Conservation (phyloP, 2,888 invertebrate species). For the Exephanes ischioxanthus region DNA sequence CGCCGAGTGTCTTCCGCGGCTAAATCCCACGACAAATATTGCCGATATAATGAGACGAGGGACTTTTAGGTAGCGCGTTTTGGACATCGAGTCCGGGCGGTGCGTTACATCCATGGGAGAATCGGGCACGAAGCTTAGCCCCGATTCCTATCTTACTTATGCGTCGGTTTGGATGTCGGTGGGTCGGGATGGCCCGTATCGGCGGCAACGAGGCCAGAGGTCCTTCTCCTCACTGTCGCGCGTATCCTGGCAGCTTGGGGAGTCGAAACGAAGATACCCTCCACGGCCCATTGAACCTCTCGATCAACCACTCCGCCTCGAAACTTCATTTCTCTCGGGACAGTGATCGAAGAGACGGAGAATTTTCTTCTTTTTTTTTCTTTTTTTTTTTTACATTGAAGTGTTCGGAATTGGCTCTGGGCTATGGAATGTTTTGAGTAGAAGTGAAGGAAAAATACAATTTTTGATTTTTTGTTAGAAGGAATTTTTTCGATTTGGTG, state of each 20-base stretch:
- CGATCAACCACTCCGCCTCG: background rate
- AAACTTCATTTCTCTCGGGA: conserved; percentile 12
- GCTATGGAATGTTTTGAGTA: too few relatives aligned
- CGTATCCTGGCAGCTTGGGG: background rate
- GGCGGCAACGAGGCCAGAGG: conserved; percentile 17
- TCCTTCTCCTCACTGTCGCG: conserved; percentile 26
- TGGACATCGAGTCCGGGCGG: conserved; percentile 8
- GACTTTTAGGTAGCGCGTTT: conserved; percentile 10
- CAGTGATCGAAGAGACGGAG: background rate
- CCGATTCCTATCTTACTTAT: conserved; percentile 62
- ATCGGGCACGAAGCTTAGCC: conserved; percentile 51
- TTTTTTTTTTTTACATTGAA: background rate
- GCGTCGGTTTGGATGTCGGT: conserved; percentile 1
- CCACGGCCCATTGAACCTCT: conserved; percentile 24
- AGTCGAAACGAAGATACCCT: background rate
- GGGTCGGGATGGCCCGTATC: conserved; percentile 7
- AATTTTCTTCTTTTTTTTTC: background rate
- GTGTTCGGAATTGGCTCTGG: too few relatives aligned
- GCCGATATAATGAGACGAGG: conserved; percentile 42
- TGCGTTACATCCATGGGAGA: conserved; percentile 37
- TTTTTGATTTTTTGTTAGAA: too few relatives aligned
- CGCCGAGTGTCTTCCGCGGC: conserved; percentile 55
- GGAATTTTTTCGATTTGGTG: too few relatives aligned
- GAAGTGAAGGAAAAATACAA: too few relatives aligned
- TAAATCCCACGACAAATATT: conserved; percentile 60